Evolutionary conservation across 2,797 vertebrate species (phyloP).

Genomic region (Paedocypris micromegethes): DNA sequence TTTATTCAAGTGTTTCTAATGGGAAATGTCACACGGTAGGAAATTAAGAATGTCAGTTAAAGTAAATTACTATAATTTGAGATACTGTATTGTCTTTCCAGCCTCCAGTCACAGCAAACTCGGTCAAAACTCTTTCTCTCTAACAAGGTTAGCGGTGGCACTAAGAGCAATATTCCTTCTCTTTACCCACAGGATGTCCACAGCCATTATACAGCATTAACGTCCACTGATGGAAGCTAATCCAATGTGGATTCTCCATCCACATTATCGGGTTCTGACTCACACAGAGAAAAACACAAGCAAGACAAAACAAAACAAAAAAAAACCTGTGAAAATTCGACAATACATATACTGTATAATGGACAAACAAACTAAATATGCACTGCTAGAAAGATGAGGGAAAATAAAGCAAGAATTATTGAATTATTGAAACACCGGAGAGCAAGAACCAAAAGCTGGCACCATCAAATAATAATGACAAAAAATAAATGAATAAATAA

Average conservation of each 20-base stretch:
- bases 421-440: no score
- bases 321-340: neutral
- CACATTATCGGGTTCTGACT: constrained; percentile 16
- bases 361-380: no score
- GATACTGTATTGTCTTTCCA: constrained; percentile 20
- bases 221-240: constrained; percentile 43
- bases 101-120: constrained; percentile 2
- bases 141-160: constrained; percentile 56
- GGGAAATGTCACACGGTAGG: neutral
- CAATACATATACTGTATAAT: no score
- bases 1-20: neutral
- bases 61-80: constrained; percentile 30
- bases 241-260: constrained; percentile 40
- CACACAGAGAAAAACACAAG: constrained; percentile 8
- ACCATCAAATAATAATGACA: no score
- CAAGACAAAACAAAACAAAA: constrained; percentile 15
- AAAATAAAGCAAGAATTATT: no score
- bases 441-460: no score
- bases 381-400: no score
- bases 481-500: no score
- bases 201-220: constrained; percentile 56
- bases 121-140: constrained; percentile 25
- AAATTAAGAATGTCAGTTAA: constrained; percentile 1
- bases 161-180: constrained; percentile 45
- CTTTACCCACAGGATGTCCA: constrained; percentile 53